Evolutionary conservation across 2,113 vertebrate genomes (phyloP), one percentile per base, ranked within the genome.

Genomic region (Albula goreensis): DNA sequence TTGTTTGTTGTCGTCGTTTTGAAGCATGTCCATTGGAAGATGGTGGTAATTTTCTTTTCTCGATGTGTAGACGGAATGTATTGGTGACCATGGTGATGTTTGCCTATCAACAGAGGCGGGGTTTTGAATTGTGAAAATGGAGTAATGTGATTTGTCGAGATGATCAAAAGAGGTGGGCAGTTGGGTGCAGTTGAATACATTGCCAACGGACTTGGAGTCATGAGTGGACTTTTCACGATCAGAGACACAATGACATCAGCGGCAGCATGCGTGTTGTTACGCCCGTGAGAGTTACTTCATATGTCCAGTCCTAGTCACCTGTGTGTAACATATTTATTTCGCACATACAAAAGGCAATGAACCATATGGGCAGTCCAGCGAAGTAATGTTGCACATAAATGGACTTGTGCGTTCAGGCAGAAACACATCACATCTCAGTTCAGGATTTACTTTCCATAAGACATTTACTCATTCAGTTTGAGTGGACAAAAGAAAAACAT

Each of bases 1-100:
- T 74, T 74, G 22, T 74, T 63, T 74, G 70, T 74, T 7, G n/a
- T 74, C n/a, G 70, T 74, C 22, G 7, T 70, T 74, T 74, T 81
- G 56, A 63, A 50, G 85, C 77, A 80, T 56, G 53, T 15, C 77
- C 74, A 57, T 50, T 85, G 15, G 48, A 81, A 49, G 56, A 48
- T 12, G 52, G 80, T 81, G 50, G 80, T 12, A 51, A 50, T 80
- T 11, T 22, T 4, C 41, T 83, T 60, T 83, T 31, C 13, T 56
- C 41, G 25, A 48, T 60, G 53, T 83, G 25, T 41, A 48, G 81
- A 48, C 25, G 81, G 53, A 83, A 83, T 48, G 13, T 41, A 48
- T 25, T 25, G 80, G 80, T 81, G 17, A 66, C 60, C 60, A 19
- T 66, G 60, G 60, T 66, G 60, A 66, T 22, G 60, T 22, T 4